Conservation (phyloP, 1,140 invertebrate genomes). For the Platyscapa corneri region DNA sequence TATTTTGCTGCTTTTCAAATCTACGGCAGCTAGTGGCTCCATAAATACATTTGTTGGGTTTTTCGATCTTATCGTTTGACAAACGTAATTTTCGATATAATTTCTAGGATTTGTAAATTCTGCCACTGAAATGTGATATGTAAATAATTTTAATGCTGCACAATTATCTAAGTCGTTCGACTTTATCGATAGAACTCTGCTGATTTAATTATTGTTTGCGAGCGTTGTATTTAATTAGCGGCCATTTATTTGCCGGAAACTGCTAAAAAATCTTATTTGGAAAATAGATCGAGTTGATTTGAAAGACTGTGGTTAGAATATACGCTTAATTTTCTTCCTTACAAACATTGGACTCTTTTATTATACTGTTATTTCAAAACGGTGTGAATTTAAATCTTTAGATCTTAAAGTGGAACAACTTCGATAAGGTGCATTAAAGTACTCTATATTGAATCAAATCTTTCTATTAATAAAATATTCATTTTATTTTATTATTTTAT, state of each 20-base stretch:
- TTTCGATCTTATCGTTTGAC: conserved; percentile 35
- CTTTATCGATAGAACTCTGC: conserved; percentile 1
- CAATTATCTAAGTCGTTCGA: not conserved
- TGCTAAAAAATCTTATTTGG: too few species aligned
- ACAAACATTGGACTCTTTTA: too few species aligned
- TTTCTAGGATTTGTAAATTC: conserved; percentile 39
- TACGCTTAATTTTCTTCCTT: too few species aligned
- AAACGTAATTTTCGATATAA: conserved; percentile 46
- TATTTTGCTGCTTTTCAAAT: not conserved
- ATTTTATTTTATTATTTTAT: too few species aligned
- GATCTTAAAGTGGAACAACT: too few species aligned
- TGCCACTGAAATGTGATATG: conserved; percentile 7
- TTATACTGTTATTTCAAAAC: too few species aligned
- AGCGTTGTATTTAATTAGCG: not conserved
- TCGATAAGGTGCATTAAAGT: too few species aligned
- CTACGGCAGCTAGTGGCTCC: not conserved
- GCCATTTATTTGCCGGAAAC: too few species aligned
- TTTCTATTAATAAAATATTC: not conserved
- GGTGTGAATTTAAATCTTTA: too few species aligned
- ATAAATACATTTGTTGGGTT: conserved; percentile 30
- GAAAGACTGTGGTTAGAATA: too few species aligned
- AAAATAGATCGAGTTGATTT: too few species aligned
- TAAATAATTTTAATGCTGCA: conserved; percentile 16
- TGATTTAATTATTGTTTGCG: conserved; percentile 5
- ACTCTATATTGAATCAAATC: too few species aligned